A percentile compares a stretch with the other conserved stretches of the same genome.
These are phyloP conservation scores for Australoheros scitulus DNA, from an alignment of 2,113 vertebrate species.

Conservation along the genomic window DNA sequence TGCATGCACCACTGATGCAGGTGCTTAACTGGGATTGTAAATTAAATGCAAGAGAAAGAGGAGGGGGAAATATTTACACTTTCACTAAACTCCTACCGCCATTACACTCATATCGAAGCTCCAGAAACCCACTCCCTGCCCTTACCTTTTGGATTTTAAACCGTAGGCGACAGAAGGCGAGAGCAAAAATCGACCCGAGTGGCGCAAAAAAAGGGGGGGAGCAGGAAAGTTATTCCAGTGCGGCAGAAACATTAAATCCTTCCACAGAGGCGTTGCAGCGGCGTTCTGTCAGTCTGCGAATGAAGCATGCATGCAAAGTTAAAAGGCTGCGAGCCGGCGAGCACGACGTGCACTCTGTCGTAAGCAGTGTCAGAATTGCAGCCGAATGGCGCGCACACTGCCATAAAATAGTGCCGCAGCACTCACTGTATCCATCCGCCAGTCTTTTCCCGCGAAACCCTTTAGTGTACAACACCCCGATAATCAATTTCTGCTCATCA, in stretches of 20 bases:
- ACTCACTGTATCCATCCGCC: constrained; percentile 26
- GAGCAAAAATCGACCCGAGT: background rate
- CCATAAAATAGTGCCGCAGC: constrained; percentile 45
- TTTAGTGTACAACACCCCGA: background rate
- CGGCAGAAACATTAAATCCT: constrained; percentile 65
- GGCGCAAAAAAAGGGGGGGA: background rate
- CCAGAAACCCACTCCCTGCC: constrained; percentile 1
- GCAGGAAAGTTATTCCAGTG: constrained; percentile 60
- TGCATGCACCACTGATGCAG: constrained; percentile 46
- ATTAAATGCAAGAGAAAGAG: background rate
- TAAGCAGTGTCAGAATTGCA: constrained; percentile 63
- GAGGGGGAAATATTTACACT: background rate
- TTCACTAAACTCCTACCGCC: background rate
- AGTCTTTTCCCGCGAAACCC: constrained; percentile 71
- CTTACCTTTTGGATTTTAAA: constrained; percentile 65
- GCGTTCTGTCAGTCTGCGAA: constrained; percentile 12
- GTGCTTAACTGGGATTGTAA: constrained; percentile 25
- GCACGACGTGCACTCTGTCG: constrained; percentile 31
- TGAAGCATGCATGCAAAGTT: constrained; percentile 27
- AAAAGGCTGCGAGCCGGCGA: constrained; percentile 11
- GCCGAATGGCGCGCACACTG: constrained; percentile 32
- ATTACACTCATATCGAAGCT: background rate
- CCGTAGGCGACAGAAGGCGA: background rate
- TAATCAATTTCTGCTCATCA: too few relatives aligned
- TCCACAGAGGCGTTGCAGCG: constrained; percentile 23